Evolutionary conservation across 2,888 invertebrate species (phyloP), one percentile per base, ranked within the genome.

Genomic region (Strigamia transsilvanica): DNA sequence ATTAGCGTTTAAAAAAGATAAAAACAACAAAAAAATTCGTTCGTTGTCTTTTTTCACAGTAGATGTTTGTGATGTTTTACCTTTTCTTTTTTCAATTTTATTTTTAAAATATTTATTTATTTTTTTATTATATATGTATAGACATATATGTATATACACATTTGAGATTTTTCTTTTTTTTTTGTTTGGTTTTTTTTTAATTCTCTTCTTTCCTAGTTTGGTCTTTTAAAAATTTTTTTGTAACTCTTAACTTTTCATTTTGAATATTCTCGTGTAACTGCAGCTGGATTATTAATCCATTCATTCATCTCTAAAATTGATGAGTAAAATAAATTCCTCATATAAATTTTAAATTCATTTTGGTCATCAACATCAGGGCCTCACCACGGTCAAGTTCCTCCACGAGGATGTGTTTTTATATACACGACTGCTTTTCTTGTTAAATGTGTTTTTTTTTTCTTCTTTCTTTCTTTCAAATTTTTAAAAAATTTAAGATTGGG

Each of bases 21-120:
- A 51, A 51, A 51, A 51, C 15, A 51, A 51, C 15, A 51, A 51
- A 51, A 51, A 51, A 51, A 51, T 51, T 51, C 51, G 51, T 51
- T 51, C 51, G 51, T 51, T 51, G 51, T 51, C 51, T 51, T 51
- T 51, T 51, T 51, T 51, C 51, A 51, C 51, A 51, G 51, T 51
- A 51, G 51, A 51, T 51, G 51, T 51, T 51, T 51, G 51, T 51
- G 51, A 51, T 51, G 51, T 51, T 51, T 51, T 51, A 51, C 18
- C 18, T 51, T 51, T 18, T 51, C n/a, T 51, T 15, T 51, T 51
- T 51, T n/a, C n/a, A 15, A n/a, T n/a, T 51, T 46, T 46, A 13
- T 46, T 46, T 46, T 46, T 46, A 46, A 51, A 10, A 10, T 46
- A 10, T 46, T 51, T 15, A 18, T n/a, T 51, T 51, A 15, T 10